phyloP scores from a whole-genome alignment of 1,140 invertebrate genomes.

The Thaumetopoea pityocampa region DNA sequence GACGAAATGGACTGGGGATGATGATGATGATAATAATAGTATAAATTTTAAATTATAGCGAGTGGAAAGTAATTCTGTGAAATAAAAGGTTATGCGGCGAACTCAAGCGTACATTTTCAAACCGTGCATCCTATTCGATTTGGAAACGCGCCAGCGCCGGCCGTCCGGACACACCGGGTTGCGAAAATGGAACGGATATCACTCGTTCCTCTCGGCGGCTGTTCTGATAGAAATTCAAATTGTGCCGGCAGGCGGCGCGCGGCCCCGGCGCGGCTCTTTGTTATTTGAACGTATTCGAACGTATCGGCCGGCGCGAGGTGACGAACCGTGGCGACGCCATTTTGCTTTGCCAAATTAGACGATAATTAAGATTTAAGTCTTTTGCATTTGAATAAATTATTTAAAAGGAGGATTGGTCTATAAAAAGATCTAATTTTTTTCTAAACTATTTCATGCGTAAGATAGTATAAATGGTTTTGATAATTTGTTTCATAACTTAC shows the following conservation, averaged over 20 bases:
- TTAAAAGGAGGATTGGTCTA: too few relatives aligned
- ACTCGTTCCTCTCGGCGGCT: slow-evolving; percentile 53
- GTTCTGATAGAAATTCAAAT: slow-evolving; percentile 68
- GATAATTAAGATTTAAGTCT: too few relatives aligned
- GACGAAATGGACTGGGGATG: too few relatives aligned
- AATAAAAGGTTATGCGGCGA: too few relatives aligned
- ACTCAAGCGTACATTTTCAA: slow-evolving; percentile 10
- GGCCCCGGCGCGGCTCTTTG: slow-evolving; percentile 48
- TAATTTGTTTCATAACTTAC: too few relatives aligned
- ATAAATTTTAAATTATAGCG: too few relatives aligned
- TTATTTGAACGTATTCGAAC: slow-evolving; percentile 48
- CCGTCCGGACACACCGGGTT: slow-evolving; percentile 42
- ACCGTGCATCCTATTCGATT: slow-evolving; percentile 28
- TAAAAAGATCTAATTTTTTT: too few relatives aligned
- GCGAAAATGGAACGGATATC: slow-evolving; percentile 73
- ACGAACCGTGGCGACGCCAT: slow-evolving; percentile 34
- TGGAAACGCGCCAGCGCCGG: slow-evolving; percentile 47
- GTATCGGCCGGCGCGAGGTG: slow-evolving; percentile 24
- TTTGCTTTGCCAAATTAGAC: slow-evolving; percentile 16
- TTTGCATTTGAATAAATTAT: too few relatives aligned
- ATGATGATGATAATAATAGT: too few relatives aligned
- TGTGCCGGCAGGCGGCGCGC: slow-evolving; percentile 62
- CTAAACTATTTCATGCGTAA: too few relatives aligned
- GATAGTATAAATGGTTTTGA: too few relatives aligned
- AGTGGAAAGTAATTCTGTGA: too few relatives aligned